phyloP scores from a whole-genome alignment of 2,888 invertebrate genomes.

The Crocallis elinguaria region DNA sequence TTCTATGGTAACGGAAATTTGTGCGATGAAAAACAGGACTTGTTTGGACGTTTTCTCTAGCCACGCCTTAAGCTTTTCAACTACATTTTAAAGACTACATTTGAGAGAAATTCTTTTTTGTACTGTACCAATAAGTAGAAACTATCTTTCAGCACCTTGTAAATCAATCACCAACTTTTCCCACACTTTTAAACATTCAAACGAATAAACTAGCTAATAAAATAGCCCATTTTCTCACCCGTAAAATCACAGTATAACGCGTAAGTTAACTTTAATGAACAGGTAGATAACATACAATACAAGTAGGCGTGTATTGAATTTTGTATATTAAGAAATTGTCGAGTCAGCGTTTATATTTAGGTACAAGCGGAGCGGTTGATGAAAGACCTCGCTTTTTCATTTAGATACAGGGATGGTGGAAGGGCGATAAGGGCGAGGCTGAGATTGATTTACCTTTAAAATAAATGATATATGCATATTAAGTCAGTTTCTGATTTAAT shows the following conservation, averaged over 20 bases:
- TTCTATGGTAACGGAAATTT: too few species aligned
- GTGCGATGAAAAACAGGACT: too few species aligned
- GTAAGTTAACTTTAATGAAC: slow-evolving; percentile 2
- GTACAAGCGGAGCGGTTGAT: slow-evolving; percentile 39
- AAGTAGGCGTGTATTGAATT: slow-evolving; percentile 42
- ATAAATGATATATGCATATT: not conserved
- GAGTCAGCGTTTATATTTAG: slow-evolving; percentile 66
- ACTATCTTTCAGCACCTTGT: too few species aligned
- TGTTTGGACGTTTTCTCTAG: too few species aligned
- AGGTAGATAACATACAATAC: slow-evolving; percentile 27
- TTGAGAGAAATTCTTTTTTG: too few species aligned
- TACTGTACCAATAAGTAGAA: too few species aligned
- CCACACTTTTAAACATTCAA: not conserved
- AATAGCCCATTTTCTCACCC: not conserved
- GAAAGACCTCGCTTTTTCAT: slow-evolving; percentile 43
- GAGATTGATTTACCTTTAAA: not conserved
- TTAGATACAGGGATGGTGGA: slow-evolving; percentile 12
- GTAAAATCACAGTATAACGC: slow-evolving; percentile 2
- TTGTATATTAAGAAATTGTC: slow-evolving; percentile 45
- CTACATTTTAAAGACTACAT: too few species aligned
- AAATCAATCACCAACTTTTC: not conserved
- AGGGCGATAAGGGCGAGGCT: not conserved
- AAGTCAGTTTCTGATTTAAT: not conserved
- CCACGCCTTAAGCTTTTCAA: too few species aligned
- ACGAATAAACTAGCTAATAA: not conserved